These are phyloP conservation scores for Trissonchulus latispiculum DNA, from an alignment of 2,888 invertebrate species.

Conservation along the genomic window DNA sequence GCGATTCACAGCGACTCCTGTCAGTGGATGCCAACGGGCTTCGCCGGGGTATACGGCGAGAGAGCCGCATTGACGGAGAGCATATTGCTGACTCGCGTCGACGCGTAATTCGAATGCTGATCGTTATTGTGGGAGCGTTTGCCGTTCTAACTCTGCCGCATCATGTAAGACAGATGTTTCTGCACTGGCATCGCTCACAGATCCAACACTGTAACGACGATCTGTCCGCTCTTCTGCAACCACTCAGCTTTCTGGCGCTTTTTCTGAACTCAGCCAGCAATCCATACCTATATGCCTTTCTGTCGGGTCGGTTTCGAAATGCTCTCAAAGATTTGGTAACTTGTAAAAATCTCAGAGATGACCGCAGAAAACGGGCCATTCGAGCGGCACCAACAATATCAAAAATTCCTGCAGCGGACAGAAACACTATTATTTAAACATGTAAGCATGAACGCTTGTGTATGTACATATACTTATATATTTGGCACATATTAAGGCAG, in stretches of 20 bases:
- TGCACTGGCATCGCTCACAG: constrained; percentile 28
- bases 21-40: no score
- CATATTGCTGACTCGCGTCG: constrained; percentile 59
- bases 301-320: constrained; percentile 67
- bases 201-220: background rate
- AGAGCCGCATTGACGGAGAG: background rate
- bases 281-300: constrained; percentile 76
- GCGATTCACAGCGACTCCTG: no score
- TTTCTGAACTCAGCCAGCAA: constrained; percentile 83
- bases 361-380: background rate
- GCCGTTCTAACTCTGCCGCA: constrained; percentile 78
- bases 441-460: no score
- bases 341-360: constrained; percentile 45
- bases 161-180: constrained; percentile 57
- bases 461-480: no score
- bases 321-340: constrained; percentile 70
- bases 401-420: no score
- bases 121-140: constrained; percentile 75
- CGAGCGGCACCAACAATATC: no score
- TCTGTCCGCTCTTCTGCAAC: constrained; percentile 44
- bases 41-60: background rate
- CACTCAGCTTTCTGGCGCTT: constrained; percentile 71
- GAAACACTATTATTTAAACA: no score
- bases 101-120: constrained; percentile 76
- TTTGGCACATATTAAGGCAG: no score